Evolutionary conservation across 2,797 vertebrate species (phyloP).

Genomic region (Rhinogobio ventralis): DNA sequence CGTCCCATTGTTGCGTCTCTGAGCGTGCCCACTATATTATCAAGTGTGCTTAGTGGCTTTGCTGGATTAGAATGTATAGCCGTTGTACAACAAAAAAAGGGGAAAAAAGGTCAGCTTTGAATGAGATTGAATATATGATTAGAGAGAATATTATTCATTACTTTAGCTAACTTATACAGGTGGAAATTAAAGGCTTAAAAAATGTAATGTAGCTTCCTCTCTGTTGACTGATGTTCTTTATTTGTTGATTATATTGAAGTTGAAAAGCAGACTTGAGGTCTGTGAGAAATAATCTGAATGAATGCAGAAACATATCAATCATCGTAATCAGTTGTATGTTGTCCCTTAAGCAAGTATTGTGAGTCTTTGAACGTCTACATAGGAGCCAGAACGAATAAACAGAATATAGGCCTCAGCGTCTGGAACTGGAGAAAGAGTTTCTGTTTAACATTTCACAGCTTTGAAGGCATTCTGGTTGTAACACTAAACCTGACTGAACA

Average conservation of each 20-base stretch:
- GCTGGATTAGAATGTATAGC: conserved; percentile 55
- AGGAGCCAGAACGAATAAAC: conserved; percentile 62
- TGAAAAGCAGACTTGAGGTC: neutral
- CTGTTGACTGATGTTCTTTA: neutral
- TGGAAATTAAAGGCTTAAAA: neutral
- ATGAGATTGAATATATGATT: conserved; percentile 55
- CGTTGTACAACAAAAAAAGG: conserved; percentile 39
- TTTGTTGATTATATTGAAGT: conserved; percentile 10
- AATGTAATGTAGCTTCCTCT: neutral
- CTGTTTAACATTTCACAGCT: conserved; percentile 66
- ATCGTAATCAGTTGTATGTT: neutral
- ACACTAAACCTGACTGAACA: conserved; percentile 68
- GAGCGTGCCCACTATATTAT: conserved; percentile 63
- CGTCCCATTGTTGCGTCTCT: conserved; percentile 58
- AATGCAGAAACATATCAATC: neutral
- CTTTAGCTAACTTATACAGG: conserved; percentile 11
- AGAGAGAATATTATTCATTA: conserved; percentile 46
- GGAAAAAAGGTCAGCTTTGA: conserved; percentile 29
- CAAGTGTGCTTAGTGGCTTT: conserved; percentile 59
- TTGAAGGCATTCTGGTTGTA: conserved; percentile 63
- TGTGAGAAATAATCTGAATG: neutral
- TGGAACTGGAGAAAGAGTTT: conserved; percentile 70
- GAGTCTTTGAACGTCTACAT: neutral
- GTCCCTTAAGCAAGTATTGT: neutral
- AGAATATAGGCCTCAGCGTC: conserved; percentile 60